Conservation (phyloP, 2,888 invertebrate genomes). For the Ametastegia equiseti region DNA sequence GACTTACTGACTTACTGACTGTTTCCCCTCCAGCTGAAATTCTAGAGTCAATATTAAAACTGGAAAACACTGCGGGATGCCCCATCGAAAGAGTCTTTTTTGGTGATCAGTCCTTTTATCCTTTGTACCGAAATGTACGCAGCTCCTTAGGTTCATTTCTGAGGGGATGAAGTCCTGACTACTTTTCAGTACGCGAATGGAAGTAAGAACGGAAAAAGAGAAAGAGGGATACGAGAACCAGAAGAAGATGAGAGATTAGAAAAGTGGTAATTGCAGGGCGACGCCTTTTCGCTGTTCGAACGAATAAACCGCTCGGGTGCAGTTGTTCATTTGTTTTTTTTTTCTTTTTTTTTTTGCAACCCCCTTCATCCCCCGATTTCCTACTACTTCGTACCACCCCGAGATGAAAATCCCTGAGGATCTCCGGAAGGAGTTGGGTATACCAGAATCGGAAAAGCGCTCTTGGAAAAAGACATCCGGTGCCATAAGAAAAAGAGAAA, state of each 20-base stretch:
- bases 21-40: too few relatives aligned
- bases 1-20: too few relatives aligned
- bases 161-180: not conserved
- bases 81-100: not conserved
- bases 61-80: too few relatives aligned
- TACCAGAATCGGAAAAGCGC: not conserved
- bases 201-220: not conserved
- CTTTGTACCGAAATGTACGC: not conserved
- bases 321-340: slow-evolving; percentile 51
- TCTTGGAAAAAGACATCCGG: not conserved
- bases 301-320: slow-evolving; percentile 41
- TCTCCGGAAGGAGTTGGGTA: too few relatives aligned
- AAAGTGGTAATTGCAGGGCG: slow-evolving; percentile 40
- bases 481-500: not conserved
- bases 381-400: not conserved
- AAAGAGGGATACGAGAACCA: not conserved
- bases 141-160: not conserved
- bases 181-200: not conserved
- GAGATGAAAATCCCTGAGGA: not conserved
- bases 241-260: slow-evolving; percentile 30
- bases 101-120: not conserved
- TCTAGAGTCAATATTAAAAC: not conserved
- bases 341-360: not conserved
- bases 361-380: not conserved
- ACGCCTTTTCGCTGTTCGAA: slow-evolving; percentile 48